A percentile compares a stretch with the other conserved stretches of the same genome.
Conservation (phyloP, 2,888 invertebrate genomes). For the Drosophila melanosoma region DNA sequence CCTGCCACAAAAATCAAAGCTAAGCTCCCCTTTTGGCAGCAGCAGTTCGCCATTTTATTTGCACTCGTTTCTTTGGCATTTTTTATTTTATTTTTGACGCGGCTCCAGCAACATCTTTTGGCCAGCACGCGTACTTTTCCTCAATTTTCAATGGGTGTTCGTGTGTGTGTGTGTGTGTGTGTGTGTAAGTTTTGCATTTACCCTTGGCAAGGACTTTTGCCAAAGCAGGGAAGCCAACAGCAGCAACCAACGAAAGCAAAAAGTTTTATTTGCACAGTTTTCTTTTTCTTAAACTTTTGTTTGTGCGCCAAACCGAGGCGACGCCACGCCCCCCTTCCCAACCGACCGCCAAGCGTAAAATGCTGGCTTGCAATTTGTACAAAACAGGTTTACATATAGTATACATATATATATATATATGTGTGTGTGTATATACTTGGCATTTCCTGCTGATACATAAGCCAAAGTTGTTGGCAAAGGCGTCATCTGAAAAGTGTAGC, state of each 20-base stretch:
- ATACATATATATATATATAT: constrained; percentile 13
- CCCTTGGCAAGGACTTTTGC: constrained; percentile 83
- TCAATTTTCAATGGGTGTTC: constrained; percentile 32
- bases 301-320: constrained; percentile 43
- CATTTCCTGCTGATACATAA: constrained; percentile 52
- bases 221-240: constrained; percentile 59
- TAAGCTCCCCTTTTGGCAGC: constrained; percentile 44
- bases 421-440: constrained; percentile 25
- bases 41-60: constrained; percentile 73
- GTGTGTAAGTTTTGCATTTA: constrained; percentile 81
- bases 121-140: constrained; percentile 64
- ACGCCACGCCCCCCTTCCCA: constrained; percentile 1
- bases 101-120: constrained; percentile 71
- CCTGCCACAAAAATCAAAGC: constrained; percentile 61
- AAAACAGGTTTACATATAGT: constrained; percentile 58
- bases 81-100: constrained; percentile 55
- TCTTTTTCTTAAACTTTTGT: constrained; percentile 77
- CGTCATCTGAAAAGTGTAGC: constrained; percentile 71
- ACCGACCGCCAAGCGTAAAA: constrained; percentile 47
- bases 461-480: constrained; percentile 66
- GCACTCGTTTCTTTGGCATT: constrained; percentile 71
- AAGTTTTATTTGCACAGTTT: constrained; percentile 81
- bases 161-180: constrained; percentile 36
- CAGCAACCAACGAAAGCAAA: constrained; percentile 64
- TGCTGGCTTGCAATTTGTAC: constrained; percentile 80